A percentile compares a stretch with the other conserved stretches of the same genome.
These are phyloP conservation scores for Camarhynchus parvulus DNA, from an alignment of 2,113 vertebrate species.

Conservation along the genomic window DNA sequence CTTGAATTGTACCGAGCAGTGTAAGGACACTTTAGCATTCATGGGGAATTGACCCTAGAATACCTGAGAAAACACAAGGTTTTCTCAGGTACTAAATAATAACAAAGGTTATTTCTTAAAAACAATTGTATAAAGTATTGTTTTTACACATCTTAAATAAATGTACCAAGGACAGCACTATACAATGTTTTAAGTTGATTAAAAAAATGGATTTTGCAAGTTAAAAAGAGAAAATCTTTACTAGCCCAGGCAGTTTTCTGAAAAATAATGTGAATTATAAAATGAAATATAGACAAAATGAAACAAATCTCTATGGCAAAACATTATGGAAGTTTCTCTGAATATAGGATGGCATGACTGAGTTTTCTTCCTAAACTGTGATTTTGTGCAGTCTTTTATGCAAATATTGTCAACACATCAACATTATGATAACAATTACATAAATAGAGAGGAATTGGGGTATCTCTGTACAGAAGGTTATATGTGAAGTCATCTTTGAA, in stretches of 20 bases:
- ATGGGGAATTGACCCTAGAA: fast-evolving
- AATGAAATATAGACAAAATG: background rate
- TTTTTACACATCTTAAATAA: background rate
- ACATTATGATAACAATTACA: background rate
- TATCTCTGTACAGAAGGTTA: background rate
- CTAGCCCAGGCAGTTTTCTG: background rate
- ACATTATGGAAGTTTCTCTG: background rate
- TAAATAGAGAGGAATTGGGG: background rate
- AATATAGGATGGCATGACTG: background rate
- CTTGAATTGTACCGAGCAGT: background rate
- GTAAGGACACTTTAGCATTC: background rate
- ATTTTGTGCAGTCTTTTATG: background rate
- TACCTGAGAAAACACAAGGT: background rate
- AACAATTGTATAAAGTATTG: background rate
- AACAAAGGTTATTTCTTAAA: background rate
- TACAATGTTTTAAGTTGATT: background rate
- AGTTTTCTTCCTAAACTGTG: background rate
- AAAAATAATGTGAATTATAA: background rate
- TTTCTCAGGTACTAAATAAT: too few species aligned
- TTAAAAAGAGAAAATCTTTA: background rate
- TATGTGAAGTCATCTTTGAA: background rate
- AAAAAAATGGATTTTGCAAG: background rate
- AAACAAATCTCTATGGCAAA: background rate
- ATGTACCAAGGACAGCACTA: background rate
- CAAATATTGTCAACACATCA: background rate